Evolutionary conservation across 2,797 vertebrate genomes (phyloP).

Genomic region (Emys orbicularis): DNA sequence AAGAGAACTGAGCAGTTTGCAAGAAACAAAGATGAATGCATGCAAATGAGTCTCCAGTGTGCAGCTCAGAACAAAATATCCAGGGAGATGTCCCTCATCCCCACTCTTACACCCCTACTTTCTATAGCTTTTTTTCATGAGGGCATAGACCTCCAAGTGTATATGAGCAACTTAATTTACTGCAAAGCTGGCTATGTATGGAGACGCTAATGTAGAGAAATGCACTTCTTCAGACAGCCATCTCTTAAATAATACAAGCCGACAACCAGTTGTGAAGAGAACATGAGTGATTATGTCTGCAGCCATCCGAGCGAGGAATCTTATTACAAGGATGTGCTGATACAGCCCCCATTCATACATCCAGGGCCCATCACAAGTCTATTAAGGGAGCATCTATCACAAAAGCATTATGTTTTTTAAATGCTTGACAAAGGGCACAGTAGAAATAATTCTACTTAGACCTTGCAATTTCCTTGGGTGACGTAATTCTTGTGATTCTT

Average conservation of each 20-base stretch:
- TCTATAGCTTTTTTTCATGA: background rate
- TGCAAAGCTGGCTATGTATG: background rate
- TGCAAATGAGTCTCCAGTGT: background rate
- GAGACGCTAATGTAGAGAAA: background rate
- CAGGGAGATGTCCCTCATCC: background rate
- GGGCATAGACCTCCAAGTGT: background rate
- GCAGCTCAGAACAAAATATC: background rate
- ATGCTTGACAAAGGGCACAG: conserved; percentile 28
- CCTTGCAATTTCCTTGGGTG: background rate
- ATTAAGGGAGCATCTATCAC: conserved; percentile 54
- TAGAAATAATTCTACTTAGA: background rate
- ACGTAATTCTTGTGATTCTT: accelerated
- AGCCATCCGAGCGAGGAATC: background rate
- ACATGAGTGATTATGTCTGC: conserved; percentile 41
- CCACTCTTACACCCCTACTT: background rate
- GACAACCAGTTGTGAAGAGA: conserved; percentile 48
- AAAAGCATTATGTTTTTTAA: conserved; percentile 27
- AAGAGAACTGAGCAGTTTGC: background rate
- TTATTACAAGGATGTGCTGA: conserved; percentile 17
- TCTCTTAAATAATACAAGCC: conserved; percentile 41
- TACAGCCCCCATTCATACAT: conserved; percentile 33
- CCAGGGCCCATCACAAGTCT: conserved; percentile 22
- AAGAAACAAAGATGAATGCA: background rate
- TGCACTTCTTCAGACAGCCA: conserved; percentile 10
- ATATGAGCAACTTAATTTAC: background rate